Conservation (phyloP, 2,888 invertebrate species). For the Rhopalosiphum nymphaeae region DNA sequence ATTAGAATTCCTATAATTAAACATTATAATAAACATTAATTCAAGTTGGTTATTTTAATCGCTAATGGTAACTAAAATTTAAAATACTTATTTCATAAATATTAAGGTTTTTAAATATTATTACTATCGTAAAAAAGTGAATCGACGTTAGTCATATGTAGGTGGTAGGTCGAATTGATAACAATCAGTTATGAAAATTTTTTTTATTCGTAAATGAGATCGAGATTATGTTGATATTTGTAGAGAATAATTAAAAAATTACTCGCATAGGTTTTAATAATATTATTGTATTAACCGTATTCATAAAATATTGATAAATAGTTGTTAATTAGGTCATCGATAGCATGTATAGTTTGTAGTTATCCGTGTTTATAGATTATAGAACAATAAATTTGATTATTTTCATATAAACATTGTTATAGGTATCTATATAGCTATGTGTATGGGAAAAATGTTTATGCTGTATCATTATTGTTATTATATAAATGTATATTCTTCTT, state of each 20-base stretch:
- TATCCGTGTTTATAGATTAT: neutral
- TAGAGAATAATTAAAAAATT: neutral
- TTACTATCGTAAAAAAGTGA: neutral
- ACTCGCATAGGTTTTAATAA: neutral
- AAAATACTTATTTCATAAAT: neutral
- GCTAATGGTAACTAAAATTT: neutral
- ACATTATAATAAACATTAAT: neutral
- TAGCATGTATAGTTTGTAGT: neutral
- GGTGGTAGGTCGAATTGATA: neutral
- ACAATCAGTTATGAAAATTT: neutral
- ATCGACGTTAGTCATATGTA: neutral
- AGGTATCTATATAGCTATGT: neutral
- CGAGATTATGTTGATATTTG: neutral
- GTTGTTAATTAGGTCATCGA: neutral
- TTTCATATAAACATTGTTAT: neutral
- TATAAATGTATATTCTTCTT: neutral
- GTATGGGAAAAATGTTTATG: neutral
- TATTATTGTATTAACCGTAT: neutral
- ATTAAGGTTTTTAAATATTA: neutral
- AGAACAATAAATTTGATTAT: neutral
- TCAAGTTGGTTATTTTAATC: neutral
- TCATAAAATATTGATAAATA: neutral
- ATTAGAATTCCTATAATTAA: neutral
- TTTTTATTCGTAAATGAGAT: neutral
- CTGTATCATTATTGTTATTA: neutral